Percentiles rank a stretch among this genome's conserved stretches.
These are phyloP conservation scores for Delphinapterus leucas DNA, from an alignment of 2,113 vertebrate genomes.

Conservation along the genomic window DNA sequence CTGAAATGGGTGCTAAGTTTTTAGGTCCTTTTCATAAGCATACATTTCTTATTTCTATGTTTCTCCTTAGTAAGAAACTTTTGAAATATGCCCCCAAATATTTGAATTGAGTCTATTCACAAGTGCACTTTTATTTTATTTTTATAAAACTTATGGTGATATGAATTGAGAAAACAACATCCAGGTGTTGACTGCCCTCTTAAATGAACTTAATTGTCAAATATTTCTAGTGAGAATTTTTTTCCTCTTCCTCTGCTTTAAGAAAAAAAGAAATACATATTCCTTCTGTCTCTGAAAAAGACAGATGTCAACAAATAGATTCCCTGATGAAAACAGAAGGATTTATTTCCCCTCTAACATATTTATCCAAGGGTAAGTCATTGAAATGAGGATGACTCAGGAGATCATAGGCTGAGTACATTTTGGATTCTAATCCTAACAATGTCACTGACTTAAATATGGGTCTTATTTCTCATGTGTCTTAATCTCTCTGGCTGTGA, in stretches of 20 bases:
- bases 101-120: background rate
- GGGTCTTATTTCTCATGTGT: background rate
- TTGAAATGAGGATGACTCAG: background rate
- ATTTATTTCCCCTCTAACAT: background rate
- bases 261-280: background rate
- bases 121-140: background rate
- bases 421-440: conserved; percentile 2
- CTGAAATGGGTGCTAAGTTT: background rate
- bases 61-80: background rate
- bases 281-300: background rate
- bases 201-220: background rate
- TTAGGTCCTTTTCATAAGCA: background rate
- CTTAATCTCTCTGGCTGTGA: background rate
- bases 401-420: too few relatives aligned
- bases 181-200: background rate
- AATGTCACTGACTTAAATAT: background rate
- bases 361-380: background rate
- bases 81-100: background rate
- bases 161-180: background rate
- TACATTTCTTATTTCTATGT: background rate
- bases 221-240: background rate
- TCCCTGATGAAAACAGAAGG: background rate
- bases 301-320: background rate
- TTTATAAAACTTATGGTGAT: background rate
- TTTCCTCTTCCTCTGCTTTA: background rate